Evolutionary conservation across 2,113 vertebrate genomes (phyloP).

Genomic region (Oreochromis aureus): DNA sequence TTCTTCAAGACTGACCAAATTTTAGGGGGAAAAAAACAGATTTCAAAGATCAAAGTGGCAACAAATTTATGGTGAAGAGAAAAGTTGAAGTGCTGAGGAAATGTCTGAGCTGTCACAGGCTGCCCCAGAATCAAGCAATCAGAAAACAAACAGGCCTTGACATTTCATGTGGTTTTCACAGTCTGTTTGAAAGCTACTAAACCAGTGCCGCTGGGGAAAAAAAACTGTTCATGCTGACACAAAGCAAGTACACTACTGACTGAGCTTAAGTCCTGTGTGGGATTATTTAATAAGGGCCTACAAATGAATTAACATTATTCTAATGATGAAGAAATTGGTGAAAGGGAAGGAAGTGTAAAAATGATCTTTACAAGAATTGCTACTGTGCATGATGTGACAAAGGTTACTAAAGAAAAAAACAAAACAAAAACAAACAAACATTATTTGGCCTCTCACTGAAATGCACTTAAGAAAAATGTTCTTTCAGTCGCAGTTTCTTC

Average conservation of each 20-base stretch:
- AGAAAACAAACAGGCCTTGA: slow-evolving; percentile 17
- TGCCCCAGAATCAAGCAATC: neutral
- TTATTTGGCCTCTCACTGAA: neutral
- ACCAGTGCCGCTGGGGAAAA: neutral
- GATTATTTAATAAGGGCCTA: neutral
- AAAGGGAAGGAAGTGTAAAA: neutral
- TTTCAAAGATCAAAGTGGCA: neutral
- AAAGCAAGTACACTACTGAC: slow-evolving; percentile 21
- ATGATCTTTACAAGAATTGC: neutral
- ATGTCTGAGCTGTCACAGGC: neutral
- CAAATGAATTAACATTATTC: neutral
- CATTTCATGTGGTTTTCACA: slow-evolving; percentile 32
- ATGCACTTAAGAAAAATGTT: neutral
- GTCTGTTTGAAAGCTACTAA: neutral
- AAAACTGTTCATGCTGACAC: slow-evolving; percentile 2
- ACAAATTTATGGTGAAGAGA: neutral
- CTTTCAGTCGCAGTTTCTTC: neutral
- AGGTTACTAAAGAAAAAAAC: neutral
- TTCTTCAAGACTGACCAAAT: neutral
- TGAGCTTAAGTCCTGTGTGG: neutral
- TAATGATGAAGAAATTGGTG: neutral
- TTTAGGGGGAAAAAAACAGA: neutral
- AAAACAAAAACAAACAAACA: neutral
- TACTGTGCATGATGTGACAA: neutral
- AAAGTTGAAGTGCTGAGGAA: neutral